Evolutionary conservation across 2,113 vertebrate genomes (phyloP).

Genomic region (Eptatretus burgeri): DNA sequence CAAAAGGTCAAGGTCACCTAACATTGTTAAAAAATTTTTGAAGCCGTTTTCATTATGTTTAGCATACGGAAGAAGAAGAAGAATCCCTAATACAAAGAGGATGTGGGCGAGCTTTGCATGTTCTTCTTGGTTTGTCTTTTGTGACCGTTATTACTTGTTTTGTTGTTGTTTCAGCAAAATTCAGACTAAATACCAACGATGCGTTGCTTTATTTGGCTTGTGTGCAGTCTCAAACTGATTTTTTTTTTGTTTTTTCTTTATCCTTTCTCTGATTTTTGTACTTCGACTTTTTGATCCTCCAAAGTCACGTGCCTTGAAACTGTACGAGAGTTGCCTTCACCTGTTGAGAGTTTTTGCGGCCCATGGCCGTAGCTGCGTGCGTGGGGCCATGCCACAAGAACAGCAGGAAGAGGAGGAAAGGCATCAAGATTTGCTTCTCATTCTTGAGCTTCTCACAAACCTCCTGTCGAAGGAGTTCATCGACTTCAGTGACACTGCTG

Average conservation of each 20-base stretch:
- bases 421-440: conserved; percentile 94
- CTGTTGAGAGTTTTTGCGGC: conserved; percentile 90
- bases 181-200: neutral
- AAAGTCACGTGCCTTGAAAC: conserved; percentile 83
- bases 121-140: neutral
- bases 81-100: neutral
- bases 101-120: too few relatives aligned
- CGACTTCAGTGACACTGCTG: conserved; percentile 74
- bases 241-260: neutral
- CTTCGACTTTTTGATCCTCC: conserved; percentile 10
- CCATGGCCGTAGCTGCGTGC: conserved; percentile 63
- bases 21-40: too few relatives aligned
- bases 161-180: neutral
- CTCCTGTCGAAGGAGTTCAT: conserved; percentile 95
- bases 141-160: neutral
- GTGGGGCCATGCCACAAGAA: conserved; percentile 17
- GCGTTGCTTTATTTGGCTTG: neutral
- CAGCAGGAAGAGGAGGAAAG: conserved; percentile 77
- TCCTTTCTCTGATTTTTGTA: neutral
- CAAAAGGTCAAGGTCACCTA: too few relatives aligned
- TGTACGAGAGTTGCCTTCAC: conserved; percentile 83
- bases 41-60: neutral
- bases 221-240: neutral
- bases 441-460: conserved; percentile 97
- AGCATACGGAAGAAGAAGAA: neutral